These are phyloP conservation scores for Epizoanthus scotinus DNA, from an alignment of 92 coral and sea anemone genomes.

Conservation along the genomic window DNA sequence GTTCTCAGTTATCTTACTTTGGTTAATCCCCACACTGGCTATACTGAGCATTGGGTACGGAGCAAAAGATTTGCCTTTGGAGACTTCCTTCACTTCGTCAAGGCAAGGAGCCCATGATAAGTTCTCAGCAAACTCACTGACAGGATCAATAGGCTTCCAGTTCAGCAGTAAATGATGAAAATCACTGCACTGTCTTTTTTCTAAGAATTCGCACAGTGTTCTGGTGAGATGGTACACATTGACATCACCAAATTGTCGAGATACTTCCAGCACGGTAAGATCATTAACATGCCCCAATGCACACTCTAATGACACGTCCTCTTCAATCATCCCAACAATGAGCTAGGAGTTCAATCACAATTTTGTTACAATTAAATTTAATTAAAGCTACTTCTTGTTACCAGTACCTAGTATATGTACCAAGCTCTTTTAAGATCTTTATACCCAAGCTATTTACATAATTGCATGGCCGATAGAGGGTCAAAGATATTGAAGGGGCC, in stretches of 20 bases:
- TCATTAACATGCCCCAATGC: slow-evolving; percentile 27
- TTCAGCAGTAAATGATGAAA: slow-evolving; percentile 3
- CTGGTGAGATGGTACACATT: slow-evolving; percentile 12
- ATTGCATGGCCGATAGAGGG: too few species aligned
- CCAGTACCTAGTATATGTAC: too few species aligned
- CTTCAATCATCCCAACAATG: not conserved
- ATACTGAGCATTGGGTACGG: not conserved
- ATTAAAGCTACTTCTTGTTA: too few species aligned
- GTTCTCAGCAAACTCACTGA: slow-evolving; percentile 22
- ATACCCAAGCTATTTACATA: too few species aligned
- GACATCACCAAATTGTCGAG: slow-evolving; percentile 12
- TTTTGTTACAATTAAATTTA: not conserved
- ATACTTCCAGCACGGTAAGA: slow-evolving; percentile 13
- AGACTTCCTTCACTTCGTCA: slow-evolving; percentile 23
- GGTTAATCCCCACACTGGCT: not conserved
- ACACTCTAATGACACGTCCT: slow-evolving; percentile 13
- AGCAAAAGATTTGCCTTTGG: not conserved
- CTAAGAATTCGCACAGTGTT: not conserved
- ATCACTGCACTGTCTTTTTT: not conserved
- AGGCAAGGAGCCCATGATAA: slow-evolving; percentile 20
- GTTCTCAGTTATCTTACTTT: not conserved
- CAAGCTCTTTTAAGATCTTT: too few species aligned
- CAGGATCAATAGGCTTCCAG: not conserved
- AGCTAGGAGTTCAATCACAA: not conserved
- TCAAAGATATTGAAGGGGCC: too few species aligned